Conservation (phyloP, 2,888 invertebrate species). For the Epistrophe eligans region DNA sequence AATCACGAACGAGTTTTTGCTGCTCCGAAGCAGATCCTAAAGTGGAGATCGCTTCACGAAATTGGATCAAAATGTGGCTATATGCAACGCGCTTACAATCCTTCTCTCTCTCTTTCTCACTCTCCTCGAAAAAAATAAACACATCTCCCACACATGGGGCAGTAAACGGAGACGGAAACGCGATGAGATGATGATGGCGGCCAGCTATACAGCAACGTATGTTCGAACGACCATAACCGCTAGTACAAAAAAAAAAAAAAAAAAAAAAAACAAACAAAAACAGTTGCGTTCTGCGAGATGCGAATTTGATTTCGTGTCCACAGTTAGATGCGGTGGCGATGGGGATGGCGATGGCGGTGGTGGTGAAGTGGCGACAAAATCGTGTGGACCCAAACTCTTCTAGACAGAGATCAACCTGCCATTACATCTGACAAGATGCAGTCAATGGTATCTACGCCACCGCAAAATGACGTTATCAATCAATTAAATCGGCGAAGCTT, state of each 20-base stretch:
- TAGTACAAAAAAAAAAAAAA: background rate
- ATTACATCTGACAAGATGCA: slow-evolving; percentile 77
- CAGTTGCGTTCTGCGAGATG: slow-evolving; percentile 66
- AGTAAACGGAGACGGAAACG: slow-evolving; percentile 42
- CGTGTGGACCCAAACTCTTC: slow-evolving; percentile 62
- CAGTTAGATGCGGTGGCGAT: slow-evolving; percentile 57
- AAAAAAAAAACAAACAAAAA: slow-evolving; percentile 7
- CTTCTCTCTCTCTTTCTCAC: slow-evolving; percentile 5
- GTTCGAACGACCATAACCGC: slow-evolving; percentile 13
- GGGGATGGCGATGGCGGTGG: background rate
- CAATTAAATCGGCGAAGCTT: slow-evolving; percentile 77
- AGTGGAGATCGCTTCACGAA: slow-evolving; percentile 71
- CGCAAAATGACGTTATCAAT: slow-evolving; percentile 78
- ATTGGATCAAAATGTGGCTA: slow-evolving; percentile 66
- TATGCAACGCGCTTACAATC: slow-evolving; percentile 27
- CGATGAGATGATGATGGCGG: slow-evolving; percentile 38
- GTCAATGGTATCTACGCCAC: slow-evolving; percentile 75
- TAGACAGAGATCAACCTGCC: slow-evolving; percentile 76
- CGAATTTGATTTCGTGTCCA: slow-evolving; percentile 73
- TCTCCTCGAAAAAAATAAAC: slow-evolving; percentile 30
- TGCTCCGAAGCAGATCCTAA: slow-evolving; percentile 58
- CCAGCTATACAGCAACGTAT: background rate
- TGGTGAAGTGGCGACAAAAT: slow-evolving; percentile 64
- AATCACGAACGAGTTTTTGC: slow-evolving; percentile 67
- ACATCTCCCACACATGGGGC: slow-evolving; percentile 62